These are phyloP conservation scores for Rutilus rutilus DNA, from an alignment of 2,113 vertebrate species.

Conservation along the genomic window DNA sequence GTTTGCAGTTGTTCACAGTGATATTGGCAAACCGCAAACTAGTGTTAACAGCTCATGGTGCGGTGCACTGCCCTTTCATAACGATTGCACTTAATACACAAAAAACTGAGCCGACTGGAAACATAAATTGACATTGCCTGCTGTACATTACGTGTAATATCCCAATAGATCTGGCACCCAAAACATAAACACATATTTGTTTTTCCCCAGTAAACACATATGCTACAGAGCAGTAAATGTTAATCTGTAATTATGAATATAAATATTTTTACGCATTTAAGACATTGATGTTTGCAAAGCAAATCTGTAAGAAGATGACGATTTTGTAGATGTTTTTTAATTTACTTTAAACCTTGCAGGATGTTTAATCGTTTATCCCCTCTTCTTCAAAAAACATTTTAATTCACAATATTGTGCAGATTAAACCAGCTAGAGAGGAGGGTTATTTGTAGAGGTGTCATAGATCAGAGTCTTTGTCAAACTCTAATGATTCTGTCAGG, in stretches of 20 bases:
- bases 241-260: background rate
- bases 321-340: background rate
- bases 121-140: background rate
- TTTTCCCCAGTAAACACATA: background rate
- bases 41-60: conserved; percentile 15
- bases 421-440: background rate
- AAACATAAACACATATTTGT: background rate
- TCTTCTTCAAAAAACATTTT: background rate
- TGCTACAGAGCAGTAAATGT: background rate
- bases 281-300: background rate
- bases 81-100: background rate
- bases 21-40: conserved; percentile 36
- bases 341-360: background rate
- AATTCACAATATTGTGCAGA: background rate
- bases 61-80: background rate
- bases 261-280: background rate
- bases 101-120: background rate
- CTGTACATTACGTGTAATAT: background rate
- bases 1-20: conserved; percentile 30
- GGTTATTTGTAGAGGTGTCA: background rate
- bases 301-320: background rate
- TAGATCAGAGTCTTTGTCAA: conserved; percentile 41
- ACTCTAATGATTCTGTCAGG: conserved; percentile 72
- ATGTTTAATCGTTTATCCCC: background rate
- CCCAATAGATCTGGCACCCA: background rate